phyloP scores from a whole-genome alignment of 2,797 vertebrate species.

The Halcyon leucocephala region DNA sequence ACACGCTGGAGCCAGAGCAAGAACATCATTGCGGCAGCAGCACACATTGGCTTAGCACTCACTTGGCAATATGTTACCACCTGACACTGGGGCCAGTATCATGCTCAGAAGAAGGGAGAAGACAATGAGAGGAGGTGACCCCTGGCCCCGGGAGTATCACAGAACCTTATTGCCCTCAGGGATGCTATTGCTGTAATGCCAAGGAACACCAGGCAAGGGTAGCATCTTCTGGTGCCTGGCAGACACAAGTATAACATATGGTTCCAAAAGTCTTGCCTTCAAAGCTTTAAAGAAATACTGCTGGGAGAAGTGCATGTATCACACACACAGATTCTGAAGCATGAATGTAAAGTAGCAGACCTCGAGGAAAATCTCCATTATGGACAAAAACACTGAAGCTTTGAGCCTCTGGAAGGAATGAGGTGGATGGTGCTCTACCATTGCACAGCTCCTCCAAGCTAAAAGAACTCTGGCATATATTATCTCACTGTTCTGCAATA shows the following conservation, averaged over 20 bases:
- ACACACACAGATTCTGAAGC: background rate
- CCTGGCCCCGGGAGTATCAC: background rate
- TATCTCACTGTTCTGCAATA: background rate
- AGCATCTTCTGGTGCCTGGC: background rate
- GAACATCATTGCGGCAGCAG: background rate
- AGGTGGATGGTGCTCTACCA: background rate
- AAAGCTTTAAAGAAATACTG: background rate
- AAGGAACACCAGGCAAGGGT: background rate
- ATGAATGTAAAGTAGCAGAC: background rate
- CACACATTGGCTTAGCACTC: fast-evolving
- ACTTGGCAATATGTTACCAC: background rate
- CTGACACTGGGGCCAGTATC: background rate
- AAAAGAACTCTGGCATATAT: background rate
- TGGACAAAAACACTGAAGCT: background rate
- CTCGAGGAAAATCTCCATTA: background rate
- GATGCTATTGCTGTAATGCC: background rate
- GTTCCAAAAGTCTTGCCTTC: background rate
- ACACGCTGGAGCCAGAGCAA: background rate
- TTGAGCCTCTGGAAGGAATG: background rate
- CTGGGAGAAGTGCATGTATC: background rate
- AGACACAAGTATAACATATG: fast-evolving
- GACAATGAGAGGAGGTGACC: background rate
- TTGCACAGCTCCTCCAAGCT: background rate
- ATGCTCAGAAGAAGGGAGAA: background rate
- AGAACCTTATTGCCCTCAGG: background rate